Percentiles rank a stretch among this genome's conserved stretches.
These are phyloP conservation scores for Enteromius thamalakanensis DNA, from an alignment of 2,797 vertebrate genomes.

Conservation along the genomic window DNA sequence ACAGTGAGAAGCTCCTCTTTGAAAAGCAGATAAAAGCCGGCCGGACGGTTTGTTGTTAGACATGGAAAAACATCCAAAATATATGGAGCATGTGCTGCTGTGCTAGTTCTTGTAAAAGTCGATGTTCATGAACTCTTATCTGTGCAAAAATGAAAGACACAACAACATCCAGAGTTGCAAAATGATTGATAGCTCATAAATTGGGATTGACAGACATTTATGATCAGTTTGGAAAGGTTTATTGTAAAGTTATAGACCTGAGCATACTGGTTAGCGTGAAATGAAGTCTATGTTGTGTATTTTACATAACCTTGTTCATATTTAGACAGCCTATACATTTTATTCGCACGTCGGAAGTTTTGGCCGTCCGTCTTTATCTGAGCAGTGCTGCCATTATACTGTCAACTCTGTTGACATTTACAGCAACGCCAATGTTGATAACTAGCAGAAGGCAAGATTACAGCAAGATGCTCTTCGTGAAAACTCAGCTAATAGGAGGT, in stretches of 20 bases:
- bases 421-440: neutral
- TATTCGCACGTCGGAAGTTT: neutral
- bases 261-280: neutral
- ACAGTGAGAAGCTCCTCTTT: conserved; percentile 43
- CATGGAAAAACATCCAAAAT: conserved; percentile 31
- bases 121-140: neutral
- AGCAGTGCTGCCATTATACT: neutral
- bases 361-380: neutral
- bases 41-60: conserved; percentile 16
- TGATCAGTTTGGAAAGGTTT: neutral
- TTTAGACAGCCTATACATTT: neutral
- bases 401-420: conserved; percentile 30
- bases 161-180: neutral
- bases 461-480: conserved; percentile 5
- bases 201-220: neutral
- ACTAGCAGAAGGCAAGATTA: conserved; percentile 21
- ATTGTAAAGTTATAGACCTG: conserved; percentile 6
- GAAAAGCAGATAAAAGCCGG: conserved; percentile 48
- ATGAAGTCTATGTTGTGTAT: neutral
- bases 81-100: neutral
- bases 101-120: neutral
- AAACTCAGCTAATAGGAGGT: conserved; percentile 4
- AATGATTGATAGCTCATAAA: neutral
- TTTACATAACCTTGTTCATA: neutral
- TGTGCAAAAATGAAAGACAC: neutral